A percentile compares a stretch with the other conserved stretches of the same genome.
phyloP scores from a whole-genome alignment of 2,888 invertebrate genomes.

The Zeuzera pyrina region DNA sequence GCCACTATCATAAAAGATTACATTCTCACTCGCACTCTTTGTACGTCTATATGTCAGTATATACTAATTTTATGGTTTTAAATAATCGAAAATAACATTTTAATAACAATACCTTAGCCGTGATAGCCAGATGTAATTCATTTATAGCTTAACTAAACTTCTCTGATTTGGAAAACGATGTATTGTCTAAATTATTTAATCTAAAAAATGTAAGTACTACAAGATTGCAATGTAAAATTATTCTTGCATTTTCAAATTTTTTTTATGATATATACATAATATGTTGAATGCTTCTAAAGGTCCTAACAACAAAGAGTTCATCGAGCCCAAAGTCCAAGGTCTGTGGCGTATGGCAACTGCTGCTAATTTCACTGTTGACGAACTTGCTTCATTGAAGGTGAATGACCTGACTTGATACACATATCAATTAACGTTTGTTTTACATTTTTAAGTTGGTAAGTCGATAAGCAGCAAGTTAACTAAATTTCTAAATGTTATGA shows the following conservation, averaged over 20 bases:
- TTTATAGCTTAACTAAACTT: conserved; percentile 1
- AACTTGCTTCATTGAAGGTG: conserved; percentile 87
- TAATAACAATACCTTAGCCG: too few relatives aligned
- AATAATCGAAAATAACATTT: too few relatives aligned
- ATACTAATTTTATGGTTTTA: too few relatives aligned
- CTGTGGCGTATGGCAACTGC: conserved; percentile 88
- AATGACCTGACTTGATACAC: too few relatives aligned
- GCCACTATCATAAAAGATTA: too few relatives aligned
- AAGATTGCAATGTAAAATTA: not conserved
- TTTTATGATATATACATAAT: not conserved
- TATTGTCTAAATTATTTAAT: not conserved
- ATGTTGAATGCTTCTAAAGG: conserved; percentile 30
- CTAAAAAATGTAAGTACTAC: not conserved
- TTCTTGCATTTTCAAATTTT: not conserved
- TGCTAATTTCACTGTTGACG: conserved; percentile 85
- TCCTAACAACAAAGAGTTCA: conserved; percentile 87
- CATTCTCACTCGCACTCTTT: too few relatives aligned
- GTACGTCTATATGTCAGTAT: too few relatives aligned
- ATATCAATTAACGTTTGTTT: too few relatives aligned
- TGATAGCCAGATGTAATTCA: too few relatives aligned
- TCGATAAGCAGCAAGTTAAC: too few relatives aligned
- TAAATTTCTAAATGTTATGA: too few relatives aligned
- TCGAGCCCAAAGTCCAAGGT: conserved; percentile 92
- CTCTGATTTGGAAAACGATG: not conserved
- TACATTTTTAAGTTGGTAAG: too few relatives aligned